Evolutionary conservation across 1,140 invertebrate species (phyloP).

Genomic region (Arion vulgaris): DNA sequence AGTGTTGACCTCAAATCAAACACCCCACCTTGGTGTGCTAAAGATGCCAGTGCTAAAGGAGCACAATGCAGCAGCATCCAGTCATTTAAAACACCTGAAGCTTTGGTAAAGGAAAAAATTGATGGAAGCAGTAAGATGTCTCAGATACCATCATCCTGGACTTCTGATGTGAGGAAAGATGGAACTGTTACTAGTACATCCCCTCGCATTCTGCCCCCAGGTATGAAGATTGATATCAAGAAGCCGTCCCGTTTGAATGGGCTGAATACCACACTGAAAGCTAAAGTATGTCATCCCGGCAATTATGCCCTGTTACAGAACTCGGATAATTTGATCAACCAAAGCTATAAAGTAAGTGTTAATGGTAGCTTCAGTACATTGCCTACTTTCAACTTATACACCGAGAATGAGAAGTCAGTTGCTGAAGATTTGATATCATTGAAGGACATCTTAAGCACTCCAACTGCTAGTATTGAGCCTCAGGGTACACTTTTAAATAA

Average conservation of each 20-base stretch:
- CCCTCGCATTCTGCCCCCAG: constrained; percentile 34
- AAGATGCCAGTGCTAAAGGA: neutral
- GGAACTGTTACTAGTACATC: neutral
- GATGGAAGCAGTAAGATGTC: neutral
- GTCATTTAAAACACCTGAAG: constrained; percentile 8
- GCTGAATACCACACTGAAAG: neutral
- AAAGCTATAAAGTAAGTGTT: neutral
- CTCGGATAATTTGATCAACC: neutral
- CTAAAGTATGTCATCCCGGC: neutral
- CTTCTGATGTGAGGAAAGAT: neutral
- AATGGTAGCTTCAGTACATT: neutral
- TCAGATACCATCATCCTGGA: constrained; percentile 20
- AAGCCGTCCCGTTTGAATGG: constrained; percentile 19
- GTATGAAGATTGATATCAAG: constrained; percentile 39
- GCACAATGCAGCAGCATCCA: neutral
- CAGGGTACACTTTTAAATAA: neutral
- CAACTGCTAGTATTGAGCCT: neutral
- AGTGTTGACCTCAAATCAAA: neutral
- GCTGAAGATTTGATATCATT: constrained; percentile 38
- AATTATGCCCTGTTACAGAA: constrained; percentile 16
- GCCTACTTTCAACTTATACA: constrained; percentile 13
- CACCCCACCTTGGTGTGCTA: neutral
- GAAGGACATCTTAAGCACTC: constrained; percentile 20
- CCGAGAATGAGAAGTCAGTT: constrained; percentile 32
- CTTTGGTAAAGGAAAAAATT: neutral